Evolutionary conservation across 1,140 invertebrate species (phyloP).

Genomic region (Sinella curviseta): DNA sequence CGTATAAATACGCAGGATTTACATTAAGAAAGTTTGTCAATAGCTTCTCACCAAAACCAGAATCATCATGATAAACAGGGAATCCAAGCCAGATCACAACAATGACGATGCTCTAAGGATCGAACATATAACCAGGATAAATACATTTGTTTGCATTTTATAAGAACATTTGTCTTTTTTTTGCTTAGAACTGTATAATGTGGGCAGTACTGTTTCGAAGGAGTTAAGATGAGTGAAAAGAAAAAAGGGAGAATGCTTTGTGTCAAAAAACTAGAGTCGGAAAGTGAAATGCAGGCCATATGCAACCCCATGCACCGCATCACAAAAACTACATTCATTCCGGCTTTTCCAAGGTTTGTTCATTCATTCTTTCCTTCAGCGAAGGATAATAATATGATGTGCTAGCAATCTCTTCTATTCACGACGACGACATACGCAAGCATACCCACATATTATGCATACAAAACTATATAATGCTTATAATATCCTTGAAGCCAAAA

Average conservation of each 20-base stretch:
- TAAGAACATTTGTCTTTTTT: too few relatives aligned
- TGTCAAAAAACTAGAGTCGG: background rate
- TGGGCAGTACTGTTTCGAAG: too few relatives aligned
- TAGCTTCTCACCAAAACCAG: too few relatives aligned
- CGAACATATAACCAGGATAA: too few relatives aligned
- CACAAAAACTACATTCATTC: background rate
- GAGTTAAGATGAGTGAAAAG: background rate
- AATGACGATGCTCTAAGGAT: too few relatives aligned
- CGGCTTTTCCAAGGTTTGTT: background rate
- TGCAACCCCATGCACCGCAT: background rate
- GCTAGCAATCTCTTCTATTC: background rate
- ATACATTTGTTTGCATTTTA: too few relatives aligned
- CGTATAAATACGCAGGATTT: too few relatives aligned
- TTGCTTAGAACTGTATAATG: too few relatives aligned
- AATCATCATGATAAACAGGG: too few relatives aligned
- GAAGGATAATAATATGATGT: background rate
- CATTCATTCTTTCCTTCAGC: background rate
- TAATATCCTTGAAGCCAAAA: background rate
- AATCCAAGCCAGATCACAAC: too few relatives aligned
- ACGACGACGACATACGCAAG: background rate
- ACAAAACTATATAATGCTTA: background rate
- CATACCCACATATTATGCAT: background rate
- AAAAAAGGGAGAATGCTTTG: background rate
- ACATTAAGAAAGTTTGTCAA: too few relatives aligned
- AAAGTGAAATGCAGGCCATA: constrained; percentile 12